Evolutionary conservation across 2,797 vertebrate species (phyloP).

Genomic region (Buceros bicornis): DNA sequence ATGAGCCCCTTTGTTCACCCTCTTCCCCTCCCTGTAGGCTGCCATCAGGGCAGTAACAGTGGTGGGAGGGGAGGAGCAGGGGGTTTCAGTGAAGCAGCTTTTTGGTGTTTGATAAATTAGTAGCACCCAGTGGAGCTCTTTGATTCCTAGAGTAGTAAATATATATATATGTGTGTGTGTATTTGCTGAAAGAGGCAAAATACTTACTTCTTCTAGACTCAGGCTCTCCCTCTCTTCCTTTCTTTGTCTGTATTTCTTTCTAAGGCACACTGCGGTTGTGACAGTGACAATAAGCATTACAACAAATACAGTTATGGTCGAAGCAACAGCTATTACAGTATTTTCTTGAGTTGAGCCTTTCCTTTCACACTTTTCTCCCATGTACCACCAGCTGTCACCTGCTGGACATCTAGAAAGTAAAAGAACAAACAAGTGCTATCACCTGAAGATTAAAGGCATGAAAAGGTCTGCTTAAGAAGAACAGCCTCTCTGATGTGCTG

Average conservation of each 20-base stretch:
- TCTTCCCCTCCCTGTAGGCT: neutral
- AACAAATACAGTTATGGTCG: conserved; percentile 83
- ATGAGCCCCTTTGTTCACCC: neutral
- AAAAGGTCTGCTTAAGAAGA: neutral
- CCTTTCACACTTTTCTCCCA: conserved; percentile 85
- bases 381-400: conserved; percentile 88
- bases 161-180: neutral
- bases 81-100: neutral
- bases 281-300: conserved; percentile 86
- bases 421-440: neutral
- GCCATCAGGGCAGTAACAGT: neutral
- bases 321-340: conserved; percentile 77
- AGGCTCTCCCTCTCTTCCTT: neutral
- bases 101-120: neutral
- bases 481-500: neutral
- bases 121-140: neutral
- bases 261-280: conserved; percentile 83
- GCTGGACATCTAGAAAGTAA: conserved; percentile 84
- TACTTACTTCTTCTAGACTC: conserved; percentile 74
- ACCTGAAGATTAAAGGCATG: neutral
- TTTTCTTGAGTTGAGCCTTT: conserved; percentile 80
- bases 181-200: neutral
- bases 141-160: neutral
- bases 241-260: conserved; percentile 81
- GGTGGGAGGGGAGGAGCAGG: neutral